A percentile compares a stretch with the other conserved stretches of the same genome.
These are phyloP conservation scores for Eupsilia transversa DNA, from an alignment of 2,888 invertebrate species.

Conservation along the genomic window DNA sequence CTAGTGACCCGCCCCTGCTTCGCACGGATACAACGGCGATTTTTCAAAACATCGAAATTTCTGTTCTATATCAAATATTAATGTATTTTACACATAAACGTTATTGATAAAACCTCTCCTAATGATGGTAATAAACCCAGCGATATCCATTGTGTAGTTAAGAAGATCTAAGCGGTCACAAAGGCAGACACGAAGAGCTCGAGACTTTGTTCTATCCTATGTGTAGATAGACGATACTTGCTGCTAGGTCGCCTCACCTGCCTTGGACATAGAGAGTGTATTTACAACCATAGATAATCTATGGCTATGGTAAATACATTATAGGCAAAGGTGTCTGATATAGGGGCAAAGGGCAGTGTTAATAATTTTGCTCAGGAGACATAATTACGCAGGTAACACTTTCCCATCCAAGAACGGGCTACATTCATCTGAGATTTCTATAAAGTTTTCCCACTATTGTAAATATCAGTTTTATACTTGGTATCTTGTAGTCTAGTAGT, in stretches of 20 bases:
- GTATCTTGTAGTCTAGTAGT: neutral
- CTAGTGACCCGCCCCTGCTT: neutral
- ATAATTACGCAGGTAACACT: constrained; percentile 7
- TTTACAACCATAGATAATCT: constrained; percentile 8
- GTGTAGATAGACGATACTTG: neutral
- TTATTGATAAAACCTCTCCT: neutral
- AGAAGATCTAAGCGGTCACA: neutral
- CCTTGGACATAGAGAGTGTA: constrained; percentile 20
- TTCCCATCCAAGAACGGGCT: neutral
- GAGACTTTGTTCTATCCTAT: no score
- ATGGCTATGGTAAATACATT: neutral
- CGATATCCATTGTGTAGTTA: neutral
- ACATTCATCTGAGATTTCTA: neutral
- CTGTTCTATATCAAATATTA: neutral
- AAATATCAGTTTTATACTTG: neutral
- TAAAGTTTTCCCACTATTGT: neutral
- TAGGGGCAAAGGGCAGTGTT: constrained; percentile 1
- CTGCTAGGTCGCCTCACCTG: neutral
- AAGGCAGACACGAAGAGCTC: no score
- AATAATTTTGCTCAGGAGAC: constrained; percentile 6
- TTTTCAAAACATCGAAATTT: neutral
- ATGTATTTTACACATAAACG: neutral
- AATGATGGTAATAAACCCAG: neutral
- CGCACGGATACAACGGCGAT: neutral
- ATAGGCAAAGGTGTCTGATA: constrained; percentile 20